Evolutionary conservation across 1,140 invertebrate species (phyloP), one percentile per base, ranked within the genome.

Genomic region (Ostrea denselamellosa): DNA sequence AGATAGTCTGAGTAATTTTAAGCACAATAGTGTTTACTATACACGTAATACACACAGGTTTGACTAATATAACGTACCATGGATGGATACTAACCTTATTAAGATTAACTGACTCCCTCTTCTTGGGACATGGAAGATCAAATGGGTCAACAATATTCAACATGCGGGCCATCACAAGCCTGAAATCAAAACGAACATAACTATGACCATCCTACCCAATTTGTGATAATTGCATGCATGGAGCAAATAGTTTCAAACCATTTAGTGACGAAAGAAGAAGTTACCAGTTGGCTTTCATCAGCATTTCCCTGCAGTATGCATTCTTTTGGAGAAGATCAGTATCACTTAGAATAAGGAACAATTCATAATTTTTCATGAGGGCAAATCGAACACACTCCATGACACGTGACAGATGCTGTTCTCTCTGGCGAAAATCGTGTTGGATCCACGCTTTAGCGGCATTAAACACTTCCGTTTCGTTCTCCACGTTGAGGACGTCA

Each of bases 261-360:
- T 2, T 44, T 44, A 2, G 34, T 12, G n/a, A 22, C 54, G 14
- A 12, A 56, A 9, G 8, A 56, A 56, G 9, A 62, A 62, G 51
- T 34, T 87, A 90, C 90, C 90, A 90, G 52, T 88, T 89, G 44
- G 90, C 88, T 56, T 87, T 85, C 17, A 90, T 34, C 28, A 90
- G 8, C 58, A 88, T 68, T 17, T 84, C 28, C 9, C 65, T 56
- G n/a, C 86, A 87, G 44, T 68, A 77, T 5, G 17, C 22, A n/a
- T 86, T 82, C 14, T 56, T 54, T n/a, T 82, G 68, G 0, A 90
- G 25, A 12, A 89, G 62, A 87, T 90, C 90, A 17, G 88, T 88
- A 14, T 86, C 71, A 65, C 87, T 68, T 9, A 85, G 62, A 65
- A 88, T 88, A 4, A 85, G 52, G 82, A 89, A 87, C 19, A 90